Conservation (phyloP, 2,113 vertebrate genomes). For the Pseudopodoces humilis region DNA sequence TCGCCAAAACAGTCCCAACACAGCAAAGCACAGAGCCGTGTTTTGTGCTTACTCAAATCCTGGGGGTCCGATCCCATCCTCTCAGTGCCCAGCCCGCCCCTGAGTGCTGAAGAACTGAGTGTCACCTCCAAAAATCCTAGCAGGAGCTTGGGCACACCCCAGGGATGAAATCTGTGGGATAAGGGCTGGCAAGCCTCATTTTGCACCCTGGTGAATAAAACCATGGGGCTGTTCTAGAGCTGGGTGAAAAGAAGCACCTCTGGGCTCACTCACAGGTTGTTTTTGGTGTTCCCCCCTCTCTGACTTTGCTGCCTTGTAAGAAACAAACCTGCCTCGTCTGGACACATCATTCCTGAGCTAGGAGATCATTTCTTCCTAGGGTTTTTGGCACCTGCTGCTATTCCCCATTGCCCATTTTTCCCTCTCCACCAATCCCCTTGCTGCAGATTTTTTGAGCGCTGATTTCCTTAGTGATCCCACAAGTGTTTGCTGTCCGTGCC, state of each 20-base stretch:
- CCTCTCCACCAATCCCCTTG: too few species aligned
- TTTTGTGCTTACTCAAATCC: not conserved
- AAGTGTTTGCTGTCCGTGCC: fast-evolving
- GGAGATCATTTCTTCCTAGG: not conserved
- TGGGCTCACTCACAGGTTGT: not conserved
- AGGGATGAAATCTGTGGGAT: fast-evolving
- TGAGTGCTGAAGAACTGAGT: fast-evolving
- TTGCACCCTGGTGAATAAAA: not conserved
- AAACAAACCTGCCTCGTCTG: not conserved
- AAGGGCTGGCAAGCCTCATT: not conserved
- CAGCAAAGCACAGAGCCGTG: not conserved
- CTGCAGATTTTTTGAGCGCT: not conserved
- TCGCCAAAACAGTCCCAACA: not conserved
- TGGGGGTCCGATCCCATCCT: fast-evolving
- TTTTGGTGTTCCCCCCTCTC: not conserved
- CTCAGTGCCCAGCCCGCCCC: not conserved
- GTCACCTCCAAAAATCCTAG: not conserved
- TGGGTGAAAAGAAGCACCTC: not conserved
- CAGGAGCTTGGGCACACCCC: not conserved
- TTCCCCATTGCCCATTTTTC: not conserved
- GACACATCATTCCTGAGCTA: not conserved
- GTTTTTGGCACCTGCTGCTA: not conserved
- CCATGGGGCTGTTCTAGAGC: fast-evolving
- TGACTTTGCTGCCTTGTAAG: not conserved
- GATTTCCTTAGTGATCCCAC: not conserved